Evolutionary conservation across 2,888 invertebrate genomes (phyloP), one percentile per base, ranked within the genome.

Genomic region (Athripsodes cinereus): DNA sequence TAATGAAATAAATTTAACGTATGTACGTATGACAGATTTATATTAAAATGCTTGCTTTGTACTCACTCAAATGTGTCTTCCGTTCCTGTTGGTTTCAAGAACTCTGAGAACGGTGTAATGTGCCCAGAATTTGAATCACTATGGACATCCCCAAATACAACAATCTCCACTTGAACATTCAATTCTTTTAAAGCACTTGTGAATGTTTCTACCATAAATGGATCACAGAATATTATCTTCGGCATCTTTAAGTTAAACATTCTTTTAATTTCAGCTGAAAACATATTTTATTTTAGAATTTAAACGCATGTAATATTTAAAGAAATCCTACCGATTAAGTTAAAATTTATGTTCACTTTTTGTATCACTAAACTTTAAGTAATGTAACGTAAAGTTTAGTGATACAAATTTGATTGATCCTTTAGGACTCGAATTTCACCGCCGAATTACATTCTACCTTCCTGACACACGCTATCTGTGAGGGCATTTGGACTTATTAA

Each of bases 161-260:
- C 40, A 16, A 40, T 40, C 16, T 40, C 40, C 13, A 40, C 16
- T 8, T 40, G 13, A 3, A 40, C 13, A 40, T 40, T 40, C 40
- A 40, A 13, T 13, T 16, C 16, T n/a, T 13, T 5, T 40, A 40
- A n/a, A 3, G 40, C 40, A 8, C 16, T 16, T 40, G 16, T 20
- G 13, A 47, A 19, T 47, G 13, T 47, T 5, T 47, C 20, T 19
- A 19, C 21, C 47, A 47, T 47, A 20, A 2, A 66, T 2, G 66
- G 60, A 19, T 66, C 64, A 21, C 69, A 64, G 55, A 72, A 70
- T 16, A 70, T 58, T 3, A 70, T 58, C 52, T 65, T 67, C 2
- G 71, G 71, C 52, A 65, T 66, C 1, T 68, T 67, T 58, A 67
- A 61, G 31, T 62, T 60, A 22, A 70, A 49, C 18, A 70, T 60